Evolutionary conservation across 2,888 invertebrate genomes (phyloP).

Genomic region (Strigamia maritima): DNA sequence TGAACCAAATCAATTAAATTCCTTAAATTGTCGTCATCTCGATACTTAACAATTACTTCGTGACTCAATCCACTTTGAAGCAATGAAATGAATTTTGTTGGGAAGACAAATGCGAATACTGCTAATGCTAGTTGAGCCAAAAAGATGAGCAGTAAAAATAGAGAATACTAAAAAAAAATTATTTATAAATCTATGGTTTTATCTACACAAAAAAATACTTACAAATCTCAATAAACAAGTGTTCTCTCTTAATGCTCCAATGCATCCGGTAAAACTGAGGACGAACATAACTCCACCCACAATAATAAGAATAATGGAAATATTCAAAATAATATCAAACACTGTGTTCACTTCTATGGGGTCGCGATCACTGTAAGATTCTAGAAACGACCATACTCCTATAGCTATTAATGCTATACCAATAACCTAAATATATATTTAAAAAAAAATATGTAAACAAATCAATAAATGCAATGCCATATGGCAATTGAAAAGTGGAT

Average conservation of each 20-base stretch:
- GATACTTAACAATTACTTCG: conserved; percentile 84
- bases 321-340: conserved; percentile 84
- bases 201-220: conserved; percentile 55
- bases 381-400: conserved; percentile 85
- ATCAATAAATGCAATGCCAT: background rate
- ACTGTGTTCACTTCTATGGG: conserved; percentile 78
- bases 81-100: conserved; percentile 78
- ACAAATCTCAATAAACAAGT: conserved; percentile 87
- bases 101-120: conserved; percentile 89
- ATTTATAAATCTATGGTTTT: background rate
- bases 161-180: conserved; percentile 70
- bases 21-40: conserved; percentile 88
- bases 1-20: conserved; percentile 94
- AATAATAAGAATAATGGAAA: conserved; percentile 84
- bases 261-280: conserved; percentile 89
- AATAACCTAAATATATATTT: conserved; percentile 66
- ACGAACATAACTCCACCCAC: conserved; percentile 86
- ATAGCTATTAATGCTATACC: conserved; percentile 82
- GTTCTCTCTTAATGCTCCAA: conserved; percentile 86
- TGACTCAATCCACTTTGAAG: conserved; percentile 84
- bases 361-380: conserved; percentile 86
- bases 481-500: no score
- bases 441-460: conserved; percentile 42
- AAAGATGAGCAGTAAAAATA: conserved; percentile 82
- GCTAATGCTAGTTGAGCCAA: conserved; percentile 87